Base-by-base conservation (phyloP, 2,113 vertebrate genomes). In the Cryptotis parvus region DNA sequence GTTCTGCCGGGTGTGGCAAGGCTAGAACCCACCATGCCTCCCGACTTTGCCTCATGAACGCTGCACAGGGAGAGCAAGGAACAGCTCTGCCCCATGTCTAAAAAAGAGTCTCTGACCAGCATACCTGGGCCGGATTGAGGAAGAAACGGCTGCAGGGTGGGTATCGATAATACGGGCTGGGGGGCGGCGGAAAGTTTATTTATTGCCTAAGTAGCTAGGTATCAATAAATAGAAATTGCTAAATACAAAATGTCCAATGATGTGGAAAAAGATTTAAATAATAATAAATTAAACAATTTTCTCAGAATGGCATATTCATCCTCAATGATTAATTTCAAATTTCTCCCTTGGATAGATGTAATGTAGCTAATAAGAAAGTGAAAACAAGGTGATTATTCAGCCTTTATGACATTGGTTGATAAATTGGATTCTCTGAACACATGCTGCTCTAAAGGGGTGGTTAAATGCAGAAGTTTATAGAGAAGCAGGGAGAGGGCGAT, bases 261-360 rank as follows among this genome's bases (percentile, higher is more conserved):
- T 84, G 86, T 89, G 66, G 31, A 90, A 14, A 20, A 93, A 52
- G 35, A 84, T 76, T 84, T 86, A 85, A 77, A 65, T 58, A 52
- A 75, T 39, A 63, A 31, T 37, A 58, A 84, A 89, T 84, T 76
- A 75, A 35, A 37, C 9, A 58, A 6, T 74, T 65, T 15, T 66
- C 20, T 81, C 55, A 58, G 49, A 49, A 73, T 78, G 72, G 26
- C 26, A 58, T 49, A 75, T 84, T 20, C 16, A 58, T 26, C n/a
- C n/a, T 82, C 72, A 75, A 26, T 72, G n/a, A 82, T 43, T 85
- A 14, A 58, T 79, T 94, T 90, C 29, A 55, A 2, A 58, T 84
- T 72, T 15, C 63, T 55, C 26, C 11, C 31, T 58, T 89, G 27
- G 26, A 33, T 24, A 80, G 9, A n/a, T 43, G 16, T 77, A 61